A percentile compares a stretch with the other conserved stretches of the same genome.
Evolutionary conservation across 2,797 vertebrate genomes (phyloP).

Genomic region (Lepidocolaptes lacrymiger): DNA sequence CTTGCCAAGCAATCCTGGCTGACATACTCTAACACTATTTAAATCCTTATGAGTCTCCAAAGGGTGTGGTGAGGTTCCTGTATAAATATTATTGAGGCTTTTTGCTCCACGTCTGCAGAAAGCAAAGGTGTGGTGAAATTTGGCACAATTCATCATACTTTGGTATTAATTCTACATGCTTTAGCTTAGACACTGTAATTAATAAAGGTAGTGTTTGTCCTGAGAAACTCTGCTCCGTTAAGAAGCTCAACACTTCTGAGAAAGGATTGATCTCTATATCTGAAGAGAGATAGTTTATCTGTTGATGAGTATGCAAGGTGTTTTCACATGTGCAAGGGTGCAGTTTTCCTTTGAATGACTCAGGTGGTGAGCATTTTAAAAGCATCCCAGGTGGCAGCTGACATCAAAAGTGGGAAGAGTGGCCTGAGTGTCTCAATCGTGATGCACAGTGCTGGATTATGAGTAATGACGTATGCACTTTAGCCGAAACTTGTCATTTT

Average conservation of each 20-base stretch:
- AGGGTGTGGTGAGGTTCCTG: conserved; percentile 44
- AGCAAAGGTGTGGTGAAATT: conserved; percentile 46
- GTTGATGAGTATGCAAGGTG: neutral
- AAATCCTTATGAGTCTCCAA: neutral
- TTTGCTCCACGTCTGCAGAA: conserved; percentile 37
- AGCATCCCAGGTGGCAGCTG: neutral
- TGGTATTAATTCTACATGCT: neutral
- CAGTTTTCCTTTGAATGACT: conserved; percentile 18
- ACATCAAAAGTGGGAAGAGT: neutral
- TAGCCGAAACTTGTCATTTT: neutral
- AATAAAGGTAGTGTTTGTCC: neutral
- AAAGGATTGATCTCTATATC: neutral
- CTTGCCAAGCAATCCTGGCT: conserved; percentile 3
- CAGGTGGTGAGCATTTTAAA: neutral
- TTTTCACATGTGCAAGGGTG: neutral
- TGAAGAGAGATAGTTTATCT: neutral
- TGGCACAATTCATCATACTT: neutral
- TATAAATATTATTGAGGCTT: conserved; percentile 5
- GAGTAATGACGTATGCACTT: neutral
- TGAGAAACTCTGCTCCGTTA: neutral
- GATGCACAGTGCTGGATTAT: neutral
- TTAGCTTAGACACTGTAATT: neutral
- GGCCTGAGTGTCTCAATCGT: neutral
- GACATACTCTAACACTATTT: neutral
- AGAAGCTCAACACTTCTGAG: neutral